phyloP scores from a whole-genome alignment of 1,140 invertebrate genomes.

The Calephelis virginiensis region DNA sequence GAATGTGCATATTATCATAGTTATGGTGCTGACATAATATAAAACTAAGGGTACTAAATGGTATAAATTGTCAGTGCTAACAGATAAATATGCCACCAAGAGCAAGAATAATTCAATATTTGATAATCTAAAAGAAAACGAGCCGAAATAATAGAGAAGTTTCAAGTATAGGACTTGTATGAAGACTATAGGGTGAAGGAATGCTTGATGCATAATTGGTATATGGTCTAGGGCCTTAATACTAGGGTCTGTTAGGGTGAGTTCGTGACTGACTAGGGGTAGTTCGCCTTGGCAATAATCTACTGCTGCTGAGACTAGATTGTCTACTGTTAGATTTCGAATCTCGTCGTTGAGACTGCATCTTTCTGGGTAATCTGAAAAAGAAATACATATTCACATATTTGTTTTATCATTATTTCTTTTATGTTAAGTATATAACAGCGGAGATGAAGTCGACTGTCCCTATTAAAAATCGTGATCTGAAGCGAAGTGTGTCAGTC shows the following conservation, averaged over 20 bases:
- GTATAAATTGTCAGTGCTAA: constrained; percentile 82
- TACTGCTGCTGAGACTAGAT: constrained; percentile 88
- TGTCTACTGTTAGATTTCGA: constrained; percentile 88
- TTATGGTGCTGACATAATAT: constrained; percentile 85
- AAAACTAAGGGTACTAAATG: constrained; percentile 83
- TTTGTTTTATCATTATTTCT: no score
- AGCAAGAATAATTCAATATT: constrained; percentile 83
- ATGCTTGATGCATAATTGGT: constrained; percentile 83
- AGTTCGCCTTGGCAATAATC: constrained; percentile 88
- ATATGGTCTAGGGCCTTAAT: constrained; percentile 83
- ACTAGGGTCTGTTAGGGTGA: constrained; percentile 84
- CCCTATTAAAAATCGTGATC: not conserved
- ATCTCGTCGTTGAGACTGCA: constrained; percentile 78
- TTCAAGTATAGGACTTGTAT: constrained; percentile 85
- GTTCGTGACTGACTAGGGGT: constrained; percentile 85
- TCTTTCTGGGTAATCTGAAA: constrained; percentile 69
- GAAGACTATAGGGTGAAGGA: constrained; percentile 84
- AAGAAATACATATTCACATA: not conserved
- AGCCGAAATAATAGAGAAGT: constrained; percentile 80
- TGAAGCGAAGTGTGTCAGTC: no score
- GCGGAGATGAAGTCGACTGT: no score
- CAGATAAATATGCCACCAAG: constrained; percentile 83
- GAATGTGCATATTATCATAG: constrained; percentile 88
- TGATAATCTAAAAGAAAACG: constrained; percentile 78
- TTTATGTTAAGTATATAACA: no score